phyloP scores from a whole-genome alignment of 2,113 vertebrate species.

The Oreochromis tanganicae region DNA sequence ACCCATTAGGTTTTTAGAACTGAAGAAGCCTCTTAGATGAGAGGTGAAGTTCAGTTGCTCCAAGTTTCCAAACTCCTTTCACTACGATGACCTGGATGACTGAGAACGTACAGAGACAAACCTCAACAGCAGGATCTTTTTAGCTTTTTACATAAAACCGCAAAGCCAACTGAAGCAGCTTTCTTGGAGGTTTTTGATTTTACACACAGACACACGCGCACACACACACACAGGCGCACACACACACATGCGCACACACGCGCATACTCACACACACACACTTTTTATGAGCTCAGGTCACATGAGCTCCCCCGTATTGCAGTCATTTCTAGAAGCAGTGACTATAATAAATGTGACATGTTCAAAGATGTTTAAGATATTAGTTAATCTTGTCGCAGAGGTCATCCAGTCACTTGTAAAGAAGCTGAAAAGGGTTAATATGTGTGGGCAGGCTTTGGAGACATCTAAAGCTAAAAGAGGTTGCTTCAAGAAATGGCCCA shows the following conservation, averaged over 20 bases:
- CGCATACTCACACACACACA: neutral
- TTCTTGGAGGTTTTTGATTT: neutral
- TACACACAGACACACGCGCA: neutral
- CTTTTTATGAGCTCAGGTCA: neutral
- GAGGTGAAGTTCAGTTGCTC: neutral
- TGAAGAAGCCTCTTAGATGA: neutral
- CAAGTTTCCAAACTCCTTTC: neutral
- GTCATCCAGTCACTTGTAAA: neutral
- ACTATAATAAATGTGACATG: neutral
- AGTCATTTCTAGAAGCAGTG: neutral
- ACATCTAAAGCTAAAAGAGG: neutral
- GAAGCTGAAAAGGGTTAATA: neutral
- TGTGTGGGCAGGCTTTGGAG: neutral
- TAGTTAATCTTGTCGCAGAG: neutral
- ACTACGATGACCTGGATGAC: neutral
- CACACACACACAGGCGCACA: fast-evolving
- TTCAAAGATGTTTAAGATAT: neutral
- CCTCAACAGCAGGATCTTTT: neutral
- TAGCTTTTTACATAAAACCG: neutral
- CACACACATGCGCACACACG: neutral
- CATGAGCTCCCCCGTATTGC: neutral
- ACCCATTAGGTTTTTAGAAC: neutral
- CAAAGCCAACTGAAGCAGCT: neutral
- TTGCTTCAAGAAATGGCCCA: neutral
- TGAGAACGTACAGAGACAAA: neutral